Evolutionary conservation across 2,797 vertebrate genomes (phyloP), one percentile per base, ranked within the genome.

Genomic region (Oreochromis grahami): DNA sequence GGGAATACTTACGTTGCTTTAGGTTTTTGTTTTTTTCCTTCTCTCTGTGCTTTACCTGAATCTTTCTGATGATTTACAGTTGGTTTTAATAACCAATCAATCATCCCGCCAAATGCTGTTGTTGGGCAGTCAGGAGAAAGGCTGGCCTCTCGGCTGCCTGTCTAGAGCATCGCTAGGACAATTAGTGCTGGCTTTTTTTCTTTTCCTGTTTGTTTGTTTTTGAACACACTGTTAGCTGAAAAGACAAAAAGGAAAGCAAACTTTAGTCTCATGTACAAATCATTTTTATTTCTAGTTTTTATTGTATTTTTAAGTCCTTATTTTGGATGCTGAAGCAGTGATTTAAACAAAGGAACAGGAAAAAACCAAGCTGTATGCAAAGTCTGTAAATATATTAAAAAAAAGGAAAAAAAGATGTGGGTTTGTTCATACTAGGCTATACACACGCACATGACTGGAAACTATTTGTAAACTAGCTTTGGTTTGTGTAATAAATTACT

Each of bases 401-500:
- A 34, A 34, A 17, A 60, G 26, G 17, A 60, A 60, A 60, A 36
- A 7, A 63, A 96, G 95, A 96, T 96, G 96, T 97, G 97, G 97
- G 95, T 97, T 96, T 95, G 92, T 94, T 94, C 89, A 93, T 93
- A 93, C 89, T 94, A 88, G 93, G 93, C 93, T 89, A 91, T 88
- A 94, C 93, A 96, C 95, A 94, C 83, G 82, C 94, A 96, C 96
- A 95, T 91, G 95, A 97, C 96, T 96, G 95, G 96, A 96, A 95
- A 95, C 92, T 95, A 96, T 97, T 97, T 97, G 96, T 97, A 97
- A 97, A 96, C 95, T 95, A 95, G 95, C 95, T 95, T 96, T 97
- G 95, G 96, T 97, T 96, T 97, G 95, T 97, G 96, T 96, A 97
- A 97, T 97, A 96, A 97, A 97, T 95, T 90, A 96, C 96, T 96